Evolutionary conservation across 2,888 invertebrate species (phyloP), one percentile per base, ranked within the genome.

Genomic region (Hirudinaria manillensis): DNA sequence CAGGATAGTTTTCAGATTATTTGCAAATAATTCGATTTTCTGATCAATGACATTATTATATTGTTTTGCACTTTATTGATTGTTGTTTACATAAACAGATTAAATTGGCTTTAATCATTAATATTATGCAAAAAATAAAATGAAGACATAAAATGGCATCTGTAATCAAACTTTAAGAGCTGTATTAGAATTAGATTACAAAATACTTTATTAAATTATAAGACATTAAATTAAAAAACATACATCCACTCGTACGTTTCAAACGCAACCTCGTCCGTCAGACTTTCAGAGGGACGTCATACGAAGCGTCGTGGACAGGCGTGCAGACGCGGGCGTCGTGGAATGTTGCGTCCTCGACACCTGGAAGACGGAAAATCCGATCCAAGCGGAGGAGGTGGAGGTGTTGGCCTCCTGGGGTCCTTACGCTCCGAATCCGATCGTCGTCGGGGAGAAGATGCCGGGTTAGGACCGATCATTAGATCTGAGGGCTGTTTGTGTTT

Each of bases 351-450:
- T 88, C 45, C 85, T 90, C 16, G 82, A 87, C 7, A 87, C 87
- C 79, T 87, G 88, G 76, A 88, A 88, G 80, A 87, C 87, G 79
- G 87, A 86, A 78, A 87, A 89, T 86, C 88, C 89, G 68, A 88
- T 88, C 81, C 86, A 87, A 72, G 88, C 88, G 32, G 88, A 88
- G 79, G 88, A 89, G 71, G 85, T 90, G 65, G 85, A 85, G 70
- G 87, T 88, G 16, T 83, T 91, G 79, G 88, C 88, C 78, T 89
- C 90, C 36, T 84, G 90, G 80, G 91, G 91, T 29, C 89, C 90
- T 27, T 83, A 90, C 61, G 90, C 90, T 1, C 89, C 90, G 0
- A 90, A 90, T 80, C 89, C 90, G 1, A 86, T 90, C 66, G 88
- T 90, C 70, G 86, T 89, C 75, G 90, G 89, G 81, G 83, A 87